These are phyloP conservation scores for Theropithecus gelada DNA, from an alignment of 2,113 vertebrate species.

Conservation along the genomic window DNA sequence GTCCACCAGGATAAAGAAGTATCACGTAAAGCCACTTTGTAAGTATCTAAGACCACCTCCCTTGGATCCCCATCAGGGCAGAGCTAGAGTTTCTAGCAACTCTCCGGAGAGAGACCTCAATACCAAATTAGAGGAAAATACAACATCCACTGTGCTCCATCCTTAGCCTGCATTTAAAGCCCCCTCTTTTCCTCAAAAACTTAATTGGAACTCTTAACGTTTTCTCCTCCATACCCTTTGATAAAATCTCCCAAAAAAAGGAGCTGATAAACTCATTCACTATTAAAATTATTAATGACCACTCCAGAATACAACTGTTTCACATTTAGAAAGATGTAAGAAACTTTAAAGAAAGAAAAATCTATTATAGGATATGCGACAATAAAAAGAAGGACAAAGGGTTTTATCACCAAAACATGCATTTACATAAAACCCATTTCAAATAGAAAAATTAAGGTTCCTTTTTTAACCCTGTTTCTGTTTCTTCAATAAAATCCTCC, in stretches of 20 bases:
- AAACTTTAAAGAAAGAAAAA: neutral
- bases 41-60: neutral
- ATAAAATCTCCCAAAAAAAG: neutral
- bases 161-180: neutral
- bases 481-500: conserved; percentile 1
- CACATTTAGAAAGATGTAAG: neutral
- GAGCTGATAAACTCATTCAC: neutral
- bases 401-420: neutral
- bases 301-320: conserved; percentile 22
- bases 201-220: neutral
- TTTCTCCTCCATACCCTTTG: neutral
- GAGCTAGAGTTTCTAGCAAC: neutral
- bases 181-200: neutral
- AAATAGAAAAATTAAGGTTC: conserved; percentile 15
- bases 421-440: neutral
- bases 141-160: neutral
- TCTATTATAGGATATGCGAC: neutral
- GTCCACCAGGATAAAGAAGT: neutral
- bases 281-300: conserved; percentile 3
- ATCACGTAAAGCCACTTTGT: neutral
- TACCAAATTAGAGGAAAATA: neutral
- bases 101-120: neutral
- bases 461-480: neutral
- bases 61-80: neutral
- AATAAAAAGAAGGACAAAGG: neutral